phyloP scores from a whole-genome alignment of 2,797 vertebrate species.

The Pterois miles region DNA sequence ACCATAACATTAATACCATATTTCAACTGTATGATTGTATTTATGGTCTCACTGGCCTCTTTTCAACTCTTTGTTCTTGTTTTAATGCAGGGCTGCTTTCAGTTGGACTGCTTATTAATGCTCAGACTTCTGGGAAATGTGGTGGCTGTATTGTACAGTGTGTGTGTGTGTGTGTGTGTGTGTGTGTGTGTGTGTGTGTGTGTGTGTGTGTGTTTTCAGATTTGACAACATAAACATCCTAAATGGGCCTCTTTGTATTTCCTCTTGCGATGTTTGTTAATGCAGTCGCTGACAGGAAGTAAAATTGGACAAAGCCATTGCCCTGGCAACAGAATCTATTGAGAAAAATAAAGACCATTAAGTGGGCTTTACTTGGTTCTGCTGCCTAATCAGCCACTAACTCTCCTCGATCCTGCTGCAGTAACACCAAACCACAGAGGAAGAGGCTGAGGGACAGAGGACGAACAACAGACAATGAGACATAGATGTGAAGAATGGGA shows the following conservation, averaged over 20 bases:
- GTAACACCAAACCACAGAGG: constrained; percentile 26
- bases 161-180: not conserved
- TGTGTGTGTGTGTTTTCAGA: not conserved
- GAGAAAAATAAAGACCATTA: constrained; percentile 43
- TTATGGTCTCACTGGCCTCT: not conserved
- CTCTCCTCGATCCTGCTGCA: constrained; percentile 35
- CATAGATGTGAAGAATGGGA: constrained; percentile 20
- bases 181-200: not conserved
- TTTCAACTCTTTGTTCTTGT: not conserved
- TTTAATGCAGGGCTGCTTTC: not conserved
- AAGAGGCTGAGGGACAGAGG: constrained; percentile 2
- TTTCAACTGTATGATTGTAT: not conserved
- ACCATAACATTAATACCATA: not conserved
- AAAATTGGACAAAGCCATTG: no score
- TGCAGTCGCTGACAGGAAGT: no score
- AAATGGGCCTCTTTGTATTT: no score
- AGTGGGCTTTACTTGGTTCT: constrained; percentile 35
- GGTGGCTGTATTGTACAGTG: not conserved
- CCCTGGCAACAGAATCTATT: not conserved
- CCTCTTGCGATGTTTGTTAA: no score
- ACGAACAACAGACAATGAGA: constrained; percentile 14
- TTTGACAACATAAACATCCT: no score
- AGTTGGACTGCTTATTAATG: not conserved
- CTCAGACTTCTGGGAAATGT: not conserved
- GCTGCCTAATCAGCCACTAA: constrained; percentile 53